Conservation (phyloP, 2,888 invertebrate genomes). For the Caenorhabditis doughertyi region DNA sequence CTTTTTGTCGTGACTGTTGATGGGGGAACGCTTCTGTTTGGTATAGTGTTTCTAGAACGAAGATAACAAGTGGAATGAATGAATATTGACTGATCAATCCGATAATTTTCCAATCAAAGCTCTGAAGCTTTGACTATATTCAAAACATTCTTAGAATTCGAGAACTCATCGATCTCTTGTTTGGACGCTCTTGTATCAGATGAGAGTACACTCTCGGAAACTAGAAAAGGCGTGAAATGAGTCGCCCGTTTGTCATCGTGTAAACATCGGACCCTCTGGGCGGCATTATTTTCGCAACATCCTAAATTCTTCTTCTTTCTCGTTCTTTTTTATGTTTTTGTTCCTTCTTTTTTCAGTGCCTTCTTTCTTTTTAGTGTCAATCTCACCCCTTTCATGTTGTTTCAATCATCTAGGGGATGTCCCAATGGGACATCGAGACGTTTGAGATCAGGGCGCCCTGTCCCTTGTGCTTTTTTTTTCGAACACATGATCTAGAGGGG, state of each 20-base stretch:
- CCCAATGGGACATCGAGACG: conserved; percentile 33
- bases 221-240: conserved; percentile 46
- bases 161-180: conserved; percentile 7
- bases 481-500: conserved; percentile 53
- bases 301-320: conserved; percentile 14
- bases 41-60: background rate
- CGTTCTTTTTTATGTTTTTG: conserved; percentile 33
- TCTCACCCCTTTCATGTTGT: conserved; percentile 41
- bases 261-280: conserved; percentile 53
- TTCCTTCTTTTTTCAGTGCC: conserved; percentile 16
- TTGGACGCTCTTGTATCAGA: background rate
- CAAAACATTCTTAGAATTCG: background rate
- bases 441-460: background rate
- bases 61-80: background rate
- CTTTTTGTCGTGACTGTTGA: background rate
- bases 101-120: too few species aligned
- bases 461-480: conserved; percentile 16
- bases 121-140: too few species aligned
- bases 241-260: conserved; percentile 59
- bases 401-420: conserved; percentile 46
- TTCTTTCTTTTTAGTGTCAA: conserved; percentile 29
- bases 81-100: too few species aligned
- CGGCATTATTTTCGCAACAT: conserved; percentile 53
- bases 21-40: background rate
- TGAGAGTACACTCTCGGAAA: conserved; percentile 34